Percentiles rank a stretch among this genome's conserved stretches.
These are phyloP conservation scores for Cisticola juncidis DNA, from an alignment of 2,113 vertebrate species.

Conservation along the genomic window DNA sequence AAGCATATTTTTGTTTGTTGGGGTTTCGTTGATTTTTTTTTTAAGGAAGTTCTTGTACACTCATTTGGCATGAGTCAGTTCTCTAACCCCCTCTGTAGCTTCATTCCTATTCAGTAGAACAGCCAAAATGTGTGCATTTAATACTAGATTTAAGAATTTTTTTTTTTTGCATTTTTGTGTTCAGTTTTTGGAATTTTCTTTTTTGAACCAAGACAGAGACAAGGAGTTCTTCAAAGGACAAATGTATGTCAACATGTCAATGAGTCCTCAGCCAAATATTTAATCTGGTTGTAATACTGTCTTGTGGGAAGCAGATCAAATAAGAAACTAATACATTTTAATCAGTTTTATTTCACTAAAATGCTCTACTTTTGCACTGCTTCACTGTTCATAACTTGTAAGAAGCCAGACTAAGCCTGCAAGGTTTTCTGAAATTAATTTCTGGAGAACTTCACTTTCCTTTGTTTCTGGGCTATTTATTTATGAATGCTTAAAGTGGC, in stretches of 20 bases:
- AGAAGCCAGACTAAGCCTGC: background rate
- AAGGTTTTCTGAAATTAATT: background rate
- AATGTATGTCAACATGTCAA: background rate
- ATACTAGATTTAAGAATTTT: background rate
- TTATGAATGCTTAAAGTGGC: background rate
- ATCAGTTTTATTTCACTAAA: background rate
- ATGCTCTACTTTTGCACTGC: background rate
- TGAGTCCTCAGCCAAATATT: background rate
- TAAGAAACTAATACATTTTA: background rate
- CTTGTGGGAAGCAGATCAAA: background rate
- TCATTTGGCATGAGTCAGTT: background rate
- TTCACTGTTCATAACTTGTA: background rate
- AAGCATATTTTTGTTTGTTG: background rate
- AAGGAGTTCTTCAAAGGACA: background rate
- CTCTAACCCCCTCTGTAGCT: background rate
- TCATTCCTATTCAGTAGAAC: background rate
- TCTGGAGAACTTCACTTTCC: background rate
- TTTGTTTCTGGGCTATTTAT: background rate
- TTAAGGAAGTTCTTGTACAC: background rate
- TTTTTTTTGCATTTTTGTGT: background rate
- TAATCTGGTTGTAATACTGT: background rate
- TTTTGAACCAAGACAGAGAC: background rate
- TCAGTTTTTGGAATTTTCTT: background rate
- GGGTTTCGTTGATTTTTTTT: background rate
- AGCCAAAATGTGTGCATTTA: background rate